Evolutionary conservation across 2,888 invertebrate species (phyloP).

Genomic region (Temnothorax ravouxi): DNA sequence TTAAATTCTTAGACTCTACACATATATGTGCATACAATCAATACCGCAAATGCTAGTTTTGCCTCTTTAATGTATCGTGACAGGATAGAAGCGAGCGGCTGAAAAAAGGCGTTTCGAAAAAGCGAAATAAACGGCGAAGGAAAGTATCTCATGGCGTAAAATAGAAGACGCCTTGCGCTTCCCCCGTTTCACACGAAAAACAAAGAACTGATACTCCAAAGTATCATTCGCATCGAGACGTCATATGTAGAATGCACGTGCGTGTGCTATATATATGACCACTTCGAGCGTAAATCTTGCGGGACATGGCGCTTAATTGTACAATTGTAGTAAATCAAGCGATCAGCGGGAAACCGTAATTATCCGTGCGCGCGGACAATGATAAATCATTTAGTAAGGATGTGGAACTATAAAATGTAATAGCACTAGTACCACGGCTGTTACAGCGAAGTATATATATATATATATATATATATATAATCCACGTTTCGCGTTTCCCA

Average conservation of each 20-base stretch:
- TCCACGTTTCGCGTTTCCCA: conserved; percentile 4
- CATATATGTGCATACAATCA: background rate
- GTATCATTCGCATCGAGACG: conserved; percentile 59
- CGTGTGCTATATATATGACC: conserved; percentile 49
- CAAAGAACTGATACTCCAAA: conserved; percentile 42
- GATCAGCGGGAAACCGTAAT: conserved; percentile 74
- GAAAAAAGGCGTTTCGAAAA: background rate
- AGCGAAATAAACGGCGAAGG: background rate
- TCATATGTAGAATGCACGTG: conserved; percentile 16
- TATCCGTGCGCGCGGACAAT: conserved; percentile 70
- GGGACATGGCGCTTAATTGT: conserved; percentile 70
- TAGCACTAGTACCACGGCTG: conserved; percentile 55
- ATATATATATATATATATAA: conserved; percentile 42
- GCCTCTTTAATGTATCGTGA: too few species aligned
- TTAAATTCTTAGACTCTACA: background rate
- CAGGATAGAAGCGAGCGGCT: background rate
- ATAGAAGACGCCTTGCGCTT: background rate
- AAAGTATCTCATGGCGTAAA: background rate
- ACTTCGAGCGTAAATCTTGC: conserved; percentile 66
- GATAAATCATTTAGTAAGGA: conserved; percentile 75
- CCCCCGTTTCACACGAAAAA: background rate
- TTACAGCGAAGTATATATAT: conserved; percentile 27
- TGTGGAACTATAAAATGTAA: conserved; percentile 70
- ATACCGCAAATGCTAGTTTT: background rate
- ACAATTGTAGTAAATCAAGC: conserved; percentile 75